These are phyloP conservation scores for Babylonia areolata DNA, from an alignment of 1,140 invertebrate species.

Conservation along the genomic window DNA sequence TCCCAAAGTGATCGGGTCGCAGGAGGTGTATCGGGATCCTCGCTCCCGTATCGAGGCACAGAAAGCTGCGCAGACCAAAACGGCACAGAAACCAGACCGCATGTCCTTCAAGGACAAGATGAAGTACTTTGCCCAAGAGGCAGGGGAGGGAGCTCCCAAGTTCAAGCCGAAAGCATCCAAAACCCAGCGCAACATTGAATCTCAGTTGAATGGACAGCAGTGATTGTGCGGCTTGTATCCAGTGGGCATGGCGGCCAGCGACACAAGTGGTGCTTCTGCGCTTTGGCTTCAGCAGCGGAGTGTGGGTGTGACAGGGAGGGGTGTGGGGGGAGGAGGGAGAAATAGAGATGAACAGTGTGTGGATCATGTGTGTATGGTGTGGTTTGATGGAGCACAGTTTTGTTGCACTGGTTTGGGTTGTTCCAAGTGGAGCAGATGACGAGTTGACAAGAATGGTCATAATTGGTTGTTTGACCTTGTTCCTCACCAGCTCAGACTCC, in stretches of 20 bases:
- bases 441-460: no score
- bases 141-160: conserved; percentile 74
- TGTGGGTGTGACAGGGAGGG: background rate
- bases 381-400: background rate
- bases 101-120: conserved; percentile 77
- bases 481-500: background rate
- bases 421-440: background rate
- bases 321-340: background rate
- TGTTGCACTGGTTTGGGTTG: background rate
- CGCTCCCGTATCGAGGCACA: conserved; percentile 73
- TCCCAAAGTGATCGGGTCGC: conserved; percentile 73
- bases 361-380: background rate
- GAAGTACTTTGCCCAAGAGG: conserved; percentile 76
- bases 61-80: conserved; percentile 55
- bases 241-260: background rate
- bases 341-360: background rate
- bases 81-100: conserved; percentile 56
- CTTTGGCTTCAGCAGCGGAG: background rate
- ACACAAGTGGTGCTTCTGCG: background rate
- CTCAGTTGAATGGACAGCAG: conserved; percentile 69
- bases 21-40: conserved; percentile 78
- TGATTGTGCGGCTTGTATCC: background rate
- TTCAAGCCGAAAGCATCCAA: conserved; percentile 73
- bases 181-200: conserved; percentile 69
- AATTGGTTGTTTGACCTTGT: no score